A percentile compares a stretch with the other conserved stretches of the same genome.
Evolutionary conservation across 2,113 vertebrate species (phyloP).

Genomic region (Crotalus viridis): DNA sequence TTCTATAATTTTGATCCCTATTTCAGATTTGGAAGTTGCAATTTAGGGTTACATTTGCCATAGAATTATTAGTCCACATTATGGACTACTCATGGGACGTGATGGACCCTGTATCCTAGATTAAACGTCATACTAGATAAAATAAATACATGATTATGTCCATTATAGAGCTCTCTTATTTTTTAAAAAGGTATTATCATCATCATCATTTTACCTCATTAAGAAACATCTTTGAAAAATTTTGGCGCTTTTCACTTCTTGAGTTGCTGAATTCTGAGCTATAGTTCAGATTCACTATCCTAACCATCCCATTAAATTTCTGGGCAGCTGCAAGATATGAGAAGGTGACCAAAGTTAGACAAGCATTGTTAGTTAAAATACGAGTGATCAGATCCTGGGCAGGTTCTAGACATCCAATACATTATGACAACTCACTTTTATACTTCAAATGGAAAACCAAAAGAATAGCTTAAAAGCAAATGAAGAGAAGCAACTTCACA

Average conservation of each 20-base stretch:
- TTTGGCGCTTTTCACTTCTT: constrained; percentile 71
- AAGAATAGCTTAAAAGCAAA: neutral
- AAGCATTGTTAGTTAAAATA: neutral
- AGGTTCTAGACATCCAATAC: neutral
- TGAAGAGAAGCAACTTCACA: neutral
- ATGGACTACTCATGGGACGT: neutral
- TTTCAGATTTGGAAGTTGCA: neutral
- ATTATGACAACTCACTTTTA: rapidly evolving
- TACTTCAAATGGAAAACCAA: neutral
- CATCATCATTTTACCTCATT: constrained; percentile 65
- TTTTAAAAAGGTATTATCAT: neutral
- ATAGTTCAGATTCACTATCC: constrained; percentile 71
- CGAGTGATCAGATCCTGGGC: rapidly evolving
- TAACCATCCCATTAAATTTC: constrained; percentile 67
- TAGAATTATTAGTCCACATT: neutral
- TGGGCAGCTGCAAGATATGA: constrained; percentile 66
- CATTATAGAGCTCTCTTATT: neutral
- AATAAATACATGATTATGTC: neutral
- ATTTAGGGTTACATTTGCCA: neutral
- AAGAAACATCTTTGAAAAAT: constrained; percentile 69
- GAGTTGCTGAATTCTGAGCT: constrained; percentile 61
- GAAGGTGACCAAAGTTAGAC: neutral
- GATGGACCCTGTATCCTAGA: neutral
- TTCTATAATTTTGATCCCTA: neutral
- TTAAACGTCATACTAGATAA: neutral